Base-by-base conservation (phyloP, 2,797 vertebrate genomes). In the Crax fasciolata region DNA sequence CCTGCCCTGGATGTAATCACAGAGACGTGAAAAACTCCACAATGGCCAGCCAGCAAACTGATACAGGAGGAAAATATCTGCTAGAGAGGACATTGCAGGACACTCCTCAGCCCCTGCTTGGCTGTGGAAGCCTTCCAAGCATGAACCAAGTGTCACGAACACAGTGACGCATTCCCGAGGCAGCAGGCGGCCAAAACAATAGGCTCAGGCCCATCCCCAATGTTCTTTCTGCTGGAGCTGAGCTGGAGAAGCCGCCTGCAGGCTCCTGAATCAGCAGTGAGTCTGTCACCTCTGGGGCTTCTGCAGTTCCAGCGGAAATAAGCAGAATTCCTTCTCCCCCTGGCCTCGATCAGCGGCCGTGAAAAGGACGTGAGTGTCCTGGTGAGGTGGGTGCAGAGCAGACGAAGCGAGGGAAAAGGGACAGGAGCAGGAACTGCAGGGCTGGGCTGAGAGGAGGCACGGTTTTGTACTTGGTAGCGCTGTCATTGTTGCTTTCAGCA, bases 381-480 rank as follows among this genome's bases (percentile, higher is more conserved):
- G 82, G 13, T 38, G n/a, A 76, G 43, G 63, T 2, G 1, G 9
- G 59, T 2, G 7, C 0, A 0, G 55, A 0, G 0, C 48, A 32
- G 28, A 78, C 72, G 48, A 17, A 46, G 46, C 0, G 1, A 71
- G 28, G 49, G 21, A 84, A 23, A 35, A 4, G 0, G 10, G 61
- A 10, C n/a, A 46, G 62, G 44, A 66, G 55, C 25, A 63, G 59
- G 30, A 89, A 46, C 1, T 9, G 5, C 75, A 72, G 65, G 38
- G 32, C 0, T 3, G 23, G 10, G 12, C 46, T 75, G 73, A 78
- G 80, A 63, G 27, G n/a, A 76, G 44, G 48, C 51, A 55, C 0
- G 0, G 14, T 75, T 84, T 61, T 62, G 49, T 2, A 7, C 51
- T 66, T 20, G 2, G 17, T 17, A 11, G 27, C 9, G 35, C 61